Conservation (phyloP, 2,888 invertebrate genomes). For the Linyphia triangularis region DNA sequence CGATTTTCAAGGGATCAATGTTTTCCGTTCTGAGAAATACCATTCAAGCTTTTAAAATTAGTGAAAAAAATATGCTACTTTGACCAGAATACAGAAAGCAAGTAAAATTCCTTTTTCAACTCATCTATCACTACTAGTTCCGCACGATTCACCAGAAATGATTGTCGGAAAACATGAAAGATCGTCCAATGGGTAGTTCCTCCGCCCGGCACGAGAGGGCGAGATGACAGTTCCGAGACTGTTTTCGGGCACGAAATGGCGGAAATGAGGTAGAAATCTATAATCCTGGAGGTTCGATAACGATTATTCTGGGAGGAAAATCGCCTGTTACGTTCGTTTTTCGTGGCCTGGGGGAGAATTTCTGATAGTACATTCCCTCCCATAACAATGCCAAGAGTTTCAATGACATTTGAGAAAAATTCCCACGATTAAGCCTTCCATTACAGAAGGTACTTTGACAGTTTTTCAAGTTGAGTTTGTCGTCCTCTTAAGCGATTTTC, state of each 20-base stretch:
- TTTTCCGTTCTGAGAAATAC: neutral
- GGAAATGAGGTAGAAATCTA: constrained; percentile 50
- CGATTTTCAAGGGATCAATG: too few species aligned
- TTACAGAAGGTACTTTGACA: constrained; percentile 20
- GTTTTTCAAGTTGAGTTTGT: constrained; percentile 18
- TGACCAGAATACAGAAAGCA: too few species aligned
- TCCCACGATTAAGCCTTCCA: constrained; percentile 44
- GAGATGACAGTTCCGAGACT: neutral
- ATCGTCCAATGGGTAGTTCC: neutral
- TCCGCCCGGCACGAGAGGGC: constrained; percentile 24
- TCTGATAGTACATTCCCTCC: neutral
- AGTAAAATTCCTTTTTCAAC: neutral
- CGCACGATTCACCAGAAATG: neutral
- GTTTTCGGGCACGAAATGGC: neutral
- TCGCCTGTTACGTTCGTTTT: constrained; percentile 15
- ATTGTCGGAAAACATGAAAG: neutral
- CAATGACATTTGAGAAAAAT: constrained; percentile 26
- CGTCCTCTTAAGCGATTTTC: constrained; percentile 20
- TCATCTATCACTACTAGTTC: neutral
- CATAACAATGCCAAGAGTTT: constrained; percentile 24
- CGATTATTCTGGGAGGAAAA: constrained; percentile 6
- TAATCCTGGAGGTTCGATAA: constrained; percentile 44
- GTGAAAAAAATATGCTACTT: neutral
- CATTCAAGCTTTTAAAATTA: neutral
- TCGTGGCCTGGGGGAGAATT: constrained; percentile 26